Evolutionary conservation across 1,140 invertebrate genomes (phyloP).

Genomic region (Nautilus pompilius): DNA sequence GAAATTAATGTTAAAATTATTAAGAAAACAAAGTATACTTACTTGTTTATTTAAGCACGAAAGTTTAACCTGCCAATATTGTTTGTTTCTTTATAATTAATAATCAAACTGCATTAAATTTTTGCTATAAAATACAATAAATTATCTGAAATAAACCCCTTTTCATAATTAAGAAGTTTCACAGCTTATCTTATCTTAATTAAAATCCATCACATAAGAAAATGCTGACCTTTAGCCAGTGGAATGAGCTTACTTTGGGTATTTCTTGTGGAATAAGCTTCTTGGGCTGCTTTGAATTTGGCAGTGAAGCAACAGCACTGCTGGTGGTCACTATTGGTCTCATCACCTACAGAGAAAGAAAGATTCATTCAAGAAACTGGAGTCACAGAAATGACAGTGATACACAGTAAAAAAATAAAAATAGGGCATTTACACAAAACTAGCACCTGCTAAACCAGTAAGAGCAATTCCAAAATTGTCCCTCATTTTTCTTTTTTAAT

Average conservation of each 20-base stretch:
- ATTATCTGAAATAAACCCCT: neutral
- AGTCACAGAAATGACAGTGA: neutral
- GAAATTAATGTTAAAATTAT: no score
- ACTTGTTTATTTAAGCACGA: no score
- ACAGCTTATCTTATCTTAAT: neutral
- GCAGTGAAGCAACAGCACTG: constrained; percentile 19
- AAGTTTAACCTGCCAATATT: no score
- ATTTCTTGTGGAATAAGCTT: constrained; percentile 51
- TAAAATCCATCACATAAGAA: neutral
- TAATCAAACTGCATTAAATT: neutral
- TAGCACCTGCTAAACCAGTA: neutral
- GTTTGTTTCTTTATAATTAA: neutral
- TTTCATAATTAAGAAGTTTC: neutral
- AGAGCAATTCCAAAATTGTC: neutral
- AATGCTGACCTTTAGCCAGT: no score
- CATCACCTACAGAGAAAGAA: constrained; percentile 45
- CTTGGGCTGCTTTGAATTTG: constrained; percentile 29
- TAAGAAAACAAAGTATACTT: no score
- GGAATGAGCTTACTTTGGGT: constrained; percentile 40
- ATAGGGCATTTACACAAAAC: neutral
- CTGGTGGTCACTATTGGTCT: constrained; percentile 45
- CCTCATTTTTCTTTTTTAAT: neutral
- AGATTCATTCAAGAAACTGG: neutral
- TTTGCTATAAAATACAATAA: neutral
- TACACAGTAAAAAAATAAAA: neutral